Base-by-base conservation (phyloP, 2,797 vertebrate species). In the Tadarida brasiliensis region DNA sequence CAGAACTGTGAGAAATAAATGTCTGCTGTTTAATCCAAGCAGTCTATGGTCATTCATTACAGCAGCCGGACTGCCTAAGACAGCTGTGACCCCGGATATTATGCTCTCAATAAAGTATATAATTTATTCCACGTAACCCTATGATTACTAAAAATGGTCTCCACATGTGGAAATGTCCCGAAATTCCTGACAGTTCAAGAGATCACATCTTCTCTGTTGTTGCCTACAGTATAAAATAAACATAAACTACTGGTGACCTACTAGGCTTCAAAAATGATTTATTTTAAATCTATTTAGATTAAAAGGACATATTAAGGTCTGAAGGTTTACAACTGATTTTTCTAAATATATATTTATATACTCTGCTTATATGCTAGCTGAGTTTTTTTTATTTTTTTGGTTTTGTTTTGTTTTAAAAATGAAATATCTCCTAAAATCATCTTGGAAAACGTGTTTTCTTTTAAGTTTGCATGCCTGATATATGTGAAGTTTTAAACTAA, bases 91-190 rank as follows among this genome's bases (percentile, higher is more conserved):
- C 94, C 91, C 94, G 89, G 74, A 97, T 90, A 81, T 35, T 39
- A 74, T 94, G 76, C 85, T 82, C 90, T 95, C 74, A 90, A 24
- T 73, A 90, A 97, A 89, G 63, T 97, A 97, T 97, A 94, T 93
- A 97, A 97, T 0, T 94, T 96, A 78, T 90, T 97, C 47, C 22
- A 33, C 49, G 63, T 93, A 84, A 56, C 7, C 17, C 2, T 76
- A 28, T 19, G 39, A 54, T 83, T 94, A 87, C 17, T 83, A 92
- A 88, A 96, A 92, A 71, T 97, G 26, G 56, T 94, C 94, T 94
- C 77, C 73, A 90, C 82, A 96, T 44, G 94, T 4, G 61, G 87
- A 96, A 96, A 96, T 51, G 49, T 51, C 93, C 78, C 68, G 16
- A 80, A 57, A 71, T 61, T 94, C 44, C 54, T 59, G 2, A 7